Evolutionary conservation across 23 tunicate species (phyloP), one percentile per base, ranked within the genome.

Genomic region (Pegea sp.): DNA sequence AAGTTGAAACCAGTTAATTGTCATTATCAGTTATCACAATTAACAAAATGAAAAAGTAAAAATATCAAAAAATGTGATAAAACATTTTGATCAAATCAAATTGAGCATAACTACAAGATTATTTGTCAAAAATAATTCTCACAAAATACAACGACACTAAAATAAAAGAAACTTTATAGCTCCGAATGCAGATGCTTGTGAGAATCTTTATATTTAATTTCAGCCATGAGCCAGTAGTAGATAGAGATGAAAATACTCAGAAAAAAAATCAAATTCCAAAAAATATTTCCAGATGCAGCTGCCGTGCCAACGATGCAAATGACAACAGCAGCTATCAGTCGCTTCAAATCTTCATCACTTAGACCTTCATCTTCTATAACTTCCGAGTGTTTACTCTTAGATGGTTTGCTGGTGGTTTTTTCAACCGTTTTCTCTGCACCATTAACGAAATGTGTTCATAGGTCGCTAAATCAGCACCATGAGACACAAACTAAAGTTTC

Each of bases 251-350:
- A 25, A 13, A 91, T 48, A 24, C 86, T 66, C 25, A 59, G 34
- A 46, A 91, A 78, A 38, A 91, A 91, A 67, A 90, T 28, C 43
- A 76, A 42, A 33, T 65, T 74, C 99, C 99, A 91, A 33, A 78
- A 59, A 2, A 91, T 53, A 53, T 58, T 62, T 24, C 99, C 99
- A 30, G 46, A 60, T 28, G 93, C 78, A 1, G 99, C 99, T 3
- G 76, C 76, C 29, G 99, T 91, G 22, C 93, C 99, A 25, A 91
- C 54, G 33, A 91, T 28, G 63, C 99, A 91, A 19, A 91, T 78
- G 8, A 91, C 67, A 24, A 91, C 42, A 22, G 77, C 99, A 43
- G 68, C 66, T 23, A 34, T 42, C 16, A 91, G 78, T 34, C 75
- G 71, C 70, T 78, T 64, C 29, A 72, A 68, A 53, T 91, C 99